Base-by-base conservation (phyloP, 2,888 invertebrate genomes). In the Drosophila prolongata region DNA sequence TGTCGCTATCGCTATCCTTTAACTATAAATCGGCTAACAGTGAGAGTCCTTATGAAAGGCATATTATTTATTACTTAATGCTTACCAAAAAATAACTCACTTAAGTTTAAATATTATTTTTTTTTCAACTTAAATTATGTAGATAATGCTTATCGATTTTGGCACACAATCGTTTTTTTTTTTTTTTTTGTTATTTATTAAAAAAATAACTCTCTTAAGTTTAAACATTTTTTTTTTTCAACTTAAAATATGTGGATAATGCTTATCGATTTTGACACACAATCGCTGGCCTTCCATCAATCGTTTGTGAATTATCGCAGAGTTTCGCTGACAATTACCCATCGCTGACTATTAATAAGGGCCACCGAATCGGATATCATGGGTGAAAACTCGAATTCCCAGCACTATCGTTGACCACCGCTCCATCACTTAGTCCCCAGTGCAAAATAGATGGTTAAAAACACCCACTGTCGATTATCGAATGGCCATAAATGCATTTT, bases 401-500 rank as follows among this genome's bases (percentile, higher is more conserved):
- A 14, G 55, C 40, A 42, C 58, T 40, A 54, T 59, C 19, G 40
- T 10, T 40, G 53, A 37, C 49, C 38, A 37, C 27, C 46, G 27
- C 10, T 58, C 57, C 52, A 50, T 19, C 57, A 19, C 13, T 16
- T 13, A 35, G 50, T 50, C 50, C 50, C 50, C 35, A 13, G 35
- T 50, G 49, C 47, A 9, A 14, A 30, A n/a, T 27, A 3, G 1
- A 27, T 46, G 2, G n/a, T 4, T 11, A 6, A 14, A 37, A 43
- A 34, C 40, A 1, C 11, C 8, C 42, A 13, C 16, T 10, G 43
- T 44, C 24, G 57, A 57, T 57, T 58, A 60, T 60, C 59, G 30
- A 65, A 62, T 52, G 43, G 19, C 49, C 64, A 35, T 65, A 65
- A 66, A 46, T 65, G 40, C 53, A 66, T 46, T 60, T 60, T 9